Base-by-base conservation (phyloP, 1,140 invertebrate species). In the Lordiphosa mommai region DNA sequence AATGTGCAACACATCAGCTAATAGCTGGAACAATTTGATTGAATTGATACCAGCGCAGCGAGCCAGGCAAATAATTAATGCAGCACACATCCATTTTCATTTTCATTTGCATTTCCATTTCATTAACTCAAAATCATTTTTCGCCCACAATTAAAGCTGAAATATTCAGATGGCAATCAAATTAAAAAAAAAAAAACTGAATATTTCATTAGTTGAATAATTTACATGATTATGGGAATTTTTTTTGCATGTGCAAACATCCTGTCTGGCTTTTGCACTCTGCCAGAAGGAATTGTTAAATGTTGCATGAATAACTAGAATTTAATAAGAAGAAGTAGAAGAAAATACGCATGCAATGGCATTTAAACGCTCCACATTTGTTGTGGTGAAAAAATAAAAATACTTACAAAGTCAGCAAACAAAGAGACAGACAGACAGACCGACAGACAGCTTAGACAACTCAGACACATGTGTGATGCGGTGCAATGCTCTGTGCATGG, bases 401-500 rank as follows among this genome's bases (percentile, higher is more conserved):
- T 27, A 29, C 40, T 14, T 37, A 38, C 8, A 57, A 61, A 64
- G 43, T 12, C 41, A 20, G 17, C 34, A 23, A 17, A 16, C 41
- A 40, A 29, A 34, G 41, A 50, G 49, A 60, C 52, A 70, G 44
- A 58, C 41, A 50, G 44, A 49, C 40, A 61, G 33, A 12, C 1
- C n/a, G 36, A 51, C 29, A 38, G 40, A 48, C 64, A 36, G 16
- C 41, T 40, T 29, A 29, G 56, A 36, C 47, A 55, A 48, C 30
- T 36, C 38, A 72, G 68, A 79, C 74, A 72, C 59, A 70, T 79
- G 64, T 73, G 59, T 51, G 51, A 52, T 50, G 43, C 48, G 17
- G 12, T 36, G 12, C 34, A 36, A 14, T 36, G 34, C 34, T 13
- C 14, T 57, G 17, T 41, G 20, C 27, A 13, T 29, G 14, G 14